A percentile compares a stretch with the other conserved stretches of the same genome.
Conservation (phyloP, 2,113 vertebrate species). For the Typhlomys cinereus region DNA sequence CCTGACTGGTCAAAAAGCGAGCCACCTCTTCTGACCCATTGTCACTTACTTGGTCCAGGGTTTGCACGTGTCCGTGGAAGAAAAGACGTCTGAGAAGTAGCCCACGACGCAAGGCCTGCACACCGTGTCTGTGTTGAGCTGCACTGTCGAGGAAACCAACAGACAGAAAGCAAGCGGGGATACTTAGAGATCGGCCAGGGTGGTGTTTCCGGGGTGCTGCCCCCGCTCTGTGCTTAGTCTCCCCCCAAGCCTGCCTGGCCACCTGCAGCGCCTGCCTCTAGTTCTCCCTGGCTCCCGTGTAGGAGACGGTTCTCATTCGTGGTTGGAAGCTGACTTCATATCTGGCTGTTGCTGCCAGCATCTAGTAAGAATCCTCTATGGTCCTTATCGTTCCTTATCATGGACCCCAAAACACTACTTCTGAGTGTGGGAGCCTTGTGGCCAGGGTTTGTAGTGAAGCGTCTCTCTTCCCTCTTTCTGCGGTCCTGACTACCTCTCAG, state of each 20-base stretch:
- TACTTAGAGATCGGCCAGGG: slow-evolving; percentile 59
- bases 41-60: slow-evolving; percentile 94
- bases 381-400: not conserved
- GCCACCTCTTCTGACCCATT: accelerated
- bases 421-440: not conserved
- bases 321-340: not conserved
- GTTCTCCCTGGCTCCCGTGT: not conserved
- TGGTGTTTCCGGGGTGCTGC: too few species aligned
- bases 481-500: not conserved
- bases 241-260: accelerated
- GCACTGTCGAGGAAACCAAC: slow-evolving; percentile 75
- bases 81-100: slow-evolving; percentile 88
- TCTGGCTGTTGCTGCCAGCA: not conserved
- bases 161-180: not conserved
- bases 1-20: not conserved
- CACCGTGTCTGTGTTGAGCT: slow-evolving; percentile 83
- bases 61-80: slow-evolving; percentile 88
- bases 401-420: not conserved
- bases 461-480: not conserved
- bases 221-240: not conserved
- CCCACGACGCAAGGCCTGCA: slow-evolving; percentile 87
- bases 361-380: not conserved
- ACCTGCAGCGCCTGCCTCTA: not conserved
- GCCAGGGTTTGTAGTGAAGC: not conserved
- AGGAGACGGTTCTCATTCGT: accelerated